These are phyloP conservation scores for Upupa epops DNA, from an alignment of 2,113 vertebrate genomes.

Conservation along the genomic window DNA sequence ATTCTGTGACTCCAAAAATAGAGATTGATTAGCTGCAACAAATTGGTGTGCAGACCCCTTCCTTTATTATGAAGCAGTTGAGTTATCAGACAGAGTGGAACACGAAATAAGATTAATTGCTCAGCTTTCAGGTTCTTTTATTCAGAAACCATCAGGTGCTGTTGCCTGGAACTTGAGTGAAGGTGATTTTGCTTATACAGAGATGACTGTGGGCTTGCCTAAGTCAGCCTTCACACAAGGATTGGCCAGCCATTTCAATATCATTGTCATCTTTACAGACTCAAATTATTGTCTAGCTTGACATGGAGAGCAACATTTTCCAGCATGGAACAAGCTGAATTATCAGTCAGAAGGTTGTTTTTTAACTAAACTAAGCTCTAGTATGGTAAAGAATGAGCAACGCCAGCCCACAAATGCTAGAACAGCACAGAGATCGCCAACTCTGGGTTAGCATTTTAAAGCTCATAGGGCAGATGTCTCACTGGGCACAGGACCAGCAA, in stretches of 20 bases:
- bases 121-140: not conserved
- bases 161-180: not conserved
- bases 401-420: not conserved
- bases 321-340: not conserved
- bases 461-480: not conserved
- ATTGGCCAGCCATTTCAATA: constrained; percentile 11
- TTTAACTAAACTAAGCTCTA: not conserved
- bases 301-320: not conserved
- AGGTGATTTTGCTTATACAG: constrained; percentile 9
- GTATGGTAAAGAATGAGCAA: not conserved
- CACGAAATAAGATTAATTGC: constrained; percentile 32
- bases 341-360: not conserved
- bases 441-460: not conserved
- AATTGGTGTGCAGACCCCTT: not conserved
- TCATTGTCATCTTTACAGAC: not conserved
- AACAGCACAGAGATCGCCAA: not conserved
- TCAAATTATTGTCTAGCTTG: not conserved
- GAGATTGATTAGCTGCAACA: constrained; percentile 32
- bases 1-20: constrained; percentile 24
- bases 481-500: not conserved
- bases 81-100: not conserved
- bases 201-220: not conserved
- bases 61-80: not conserved
- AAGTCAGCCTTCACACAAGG: not conserved
- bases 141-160: not conserved